A percentile compares a stretch with the other conserved stretches of the same genome.
Evolutionary conservation across 2,113 vertebrate species (phyloP).

Genomic region (Dolichotis patagonum): DNA sequence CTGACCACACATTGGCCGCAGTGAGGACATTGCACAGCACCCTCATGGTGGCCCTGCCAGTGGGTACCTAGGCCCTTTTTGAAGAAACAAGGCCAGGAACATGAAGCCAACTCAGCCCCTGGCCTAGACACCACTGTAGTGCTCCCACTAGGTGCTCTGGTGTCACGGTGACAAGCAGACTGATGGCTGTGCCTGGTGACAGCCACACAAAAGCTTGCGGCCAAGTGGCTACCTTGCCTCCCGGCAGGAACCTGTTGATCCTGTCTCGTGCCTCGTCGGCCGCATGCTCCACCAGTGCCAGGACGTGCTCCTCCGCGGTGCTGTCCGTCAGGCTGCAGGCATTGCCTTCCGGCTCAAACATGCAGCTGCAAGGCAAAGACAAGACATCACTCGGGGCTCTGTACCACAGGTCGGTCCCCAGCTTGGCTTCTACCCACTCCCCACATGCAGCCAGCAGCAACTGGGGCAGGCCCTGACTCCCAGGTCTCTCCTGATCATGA

Average conservation of each 20-base stretch:
- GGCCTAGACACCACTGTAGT: neutral
- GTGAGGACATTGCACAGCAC: neutral
- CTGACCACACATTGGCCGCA: neutral
- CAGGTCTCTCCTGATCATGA: neutral
- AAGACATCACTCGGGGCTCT: neutral
- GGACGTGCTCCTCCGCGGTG: constrained; percentile 97
- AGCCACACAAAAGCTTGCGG: neutral
- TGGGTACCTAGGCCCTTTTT: neutral
- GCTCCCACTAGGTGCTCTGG: neutral
- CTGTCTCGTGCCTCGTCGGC: constrained; percentile 97
- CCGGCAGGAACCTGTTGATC: constrained; percentile 94
- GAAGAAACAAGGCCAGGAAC: neutral
- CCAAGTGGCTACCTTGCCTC: constrained; percentile 91
- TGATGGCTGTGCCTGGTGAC: neutral
- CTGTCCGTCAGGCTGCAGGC: constrained; percentile 98
- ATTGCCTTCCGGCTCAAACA: constrained; percentile 96
- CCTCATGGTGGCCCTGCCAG: neutral
- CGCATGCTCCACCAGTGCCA: constrained; percentile 97
- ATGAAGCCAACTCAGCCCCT: neutral
- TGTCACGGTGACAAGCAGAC: neutral
- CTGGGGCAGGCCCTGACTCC: no score
- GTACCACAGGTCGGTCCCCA: fast-evolving
- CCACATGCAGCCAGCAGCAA: neutral
- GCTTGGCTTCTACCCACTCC: neutral
- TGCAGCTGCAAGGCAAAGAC: constrained; percentile 87